These are phyloP conservation scores for Rhyacophila evoluta DNA, from an alignment of 2,888 invertebrate species.

Conservation along the genomic window DNA sequence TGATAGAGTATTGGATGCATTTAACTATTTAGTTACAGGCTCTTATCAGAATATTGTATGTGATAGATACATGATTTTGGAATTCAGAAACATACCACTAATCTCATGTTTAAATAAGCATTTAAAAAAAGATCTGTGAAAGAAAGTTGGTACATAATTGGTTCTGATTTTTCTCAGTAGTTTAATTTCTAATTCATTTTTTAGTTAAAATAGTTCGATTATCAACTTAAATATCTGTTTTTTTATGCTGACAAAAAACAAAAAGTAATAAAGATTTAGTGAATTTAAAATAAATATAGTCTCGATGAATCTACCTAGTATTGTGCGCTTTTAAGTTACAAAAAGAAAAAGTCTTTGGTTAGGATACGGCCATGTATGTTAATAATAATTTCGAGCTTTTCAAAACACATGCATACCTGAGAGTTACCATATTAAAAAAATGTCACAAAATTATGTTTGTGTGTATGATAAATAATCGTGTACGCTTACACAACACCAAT, in stretches of 20 bases:
- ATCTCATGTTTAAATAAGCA: background rate
- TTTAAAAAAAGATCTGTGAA: background rate
- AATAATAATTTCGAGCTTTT: slow-evolving; percentile 2
- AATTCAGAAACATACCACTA: background rate
- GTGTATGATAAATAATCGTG: background rate
- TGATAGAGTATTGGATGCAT: no score
- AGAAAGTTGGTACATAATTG: background rate
- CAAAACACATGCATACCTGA: slow-evolving; percentile 7
- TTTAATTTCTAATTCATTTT: background rate
- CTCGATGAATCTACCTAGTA: background rate
- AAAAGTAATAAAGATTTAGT: background rate
- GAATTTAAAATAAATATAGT: background rate
- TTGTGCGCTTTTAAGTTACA: background rate
- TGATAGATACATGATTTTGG: background rate
- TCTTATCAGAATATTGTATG: no score
- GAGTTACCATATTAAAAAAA: slow-evolving; percentile 7
- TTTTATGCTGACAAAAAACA: background rate
- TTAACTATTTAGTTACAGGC: no score
- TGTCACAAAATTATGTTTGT: slow-evolving; percentile 19
- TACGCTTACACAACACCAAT: background rate
- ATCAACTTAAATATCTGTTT: background rate
- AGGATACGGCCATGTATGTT: background rate
- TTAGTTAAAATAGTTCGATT: background rate
- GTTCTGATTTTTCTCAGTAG: no score
- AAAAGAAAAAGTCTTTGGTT: background rate